Evolutionary conservation across 2,797 vertebrate species (phyloP), one percentile per base, ranked within the genome.

Genomic region (Schizopygopsis malacanthus): DNA sequence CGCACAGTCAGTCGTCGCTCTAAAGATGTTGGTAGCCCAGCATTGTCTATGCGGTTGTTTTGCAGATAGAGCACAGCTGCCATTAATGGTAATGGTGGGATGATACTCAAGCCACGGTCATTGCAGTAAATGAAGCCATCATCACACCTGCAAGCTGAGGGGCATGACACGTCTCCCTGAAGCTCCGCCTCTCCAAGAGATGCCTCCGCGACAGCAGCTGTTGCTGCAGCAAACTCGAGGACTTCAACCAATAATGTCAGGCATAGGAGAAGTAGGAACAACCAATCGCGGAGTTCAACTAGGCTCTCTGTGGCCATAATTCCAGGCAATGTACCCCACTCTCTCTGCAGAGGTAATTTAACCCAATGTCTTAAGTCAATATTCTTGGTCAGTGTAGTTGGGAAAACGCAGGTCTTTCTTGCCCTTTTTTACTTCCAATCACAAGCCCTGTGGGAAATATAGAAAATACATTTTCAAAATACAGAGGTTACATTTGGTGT

Each of bases 1-100:
- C 95, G 93, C 73, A 99, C 94, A 1, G 93, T 95, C 72, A 93
- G 90, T 78, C 97, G 94, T 28, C 92, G 94, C 59, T 95, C 96
- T 90, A 99, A 89, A 0, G 95, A 96, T 0, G 94, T 93, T 0
- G 98, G 97, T 90, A 99, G 93, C 10, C 98, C 98, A 0, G 96
- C 95, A 0, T 97, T 98, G 69, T 93, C 95, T 91, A 99, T 96
- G 25, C 96, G 96, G 93, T 99, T 99, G 94, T 98, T 99, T 91
- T 99, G 98, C n/a, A 99, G 93, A 95, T 98, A 99, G 8, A 99
- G 97, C 47, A 98, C 98, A 80, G 98, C 97, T 83, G 98, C 98
- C 0, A 95, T 96, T 1, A 96, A 90, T 0, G 98, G 98, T 82
- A 99, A 94, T 0, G 97, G 91, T 4, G 98, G 98, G 45, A 99